Percentiles rank a stretch among this genome's conserved stretches.
These are phyloP conservation scores for Oriolus oriolus DNA, from an alignment of 2,113 vertebrate genomes.

Conservation along the genomic window DNA sequence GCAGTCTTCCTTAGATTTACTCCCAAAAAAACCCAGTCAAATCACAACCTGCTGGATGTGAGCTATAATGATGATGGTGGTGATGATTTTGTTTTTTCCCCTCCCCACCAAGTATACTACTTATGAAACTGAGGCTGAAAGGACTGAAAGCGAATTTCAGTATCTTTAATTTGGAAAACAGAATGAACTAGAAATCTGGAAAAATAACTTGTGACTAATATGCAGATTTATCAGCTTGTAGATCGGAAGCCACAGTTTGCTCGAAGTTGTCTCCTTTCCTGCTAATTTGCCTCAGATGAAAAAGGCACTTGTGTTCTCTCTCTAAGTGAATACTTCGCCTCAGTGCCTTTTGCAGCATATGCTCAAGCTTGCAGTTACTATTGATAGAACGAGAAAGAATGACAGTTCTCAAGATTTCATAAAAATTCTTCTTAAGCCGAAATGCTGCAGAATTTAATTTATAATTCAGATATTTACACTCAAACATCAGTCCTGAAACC, in stretches of 20 bases:
- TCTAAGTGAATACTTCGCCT: slow-evolving; percentile 8
- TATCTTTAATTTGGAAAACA: slow-evolving; percentile 6
- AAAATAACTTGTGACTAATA: slow-evolving; percentile 60
- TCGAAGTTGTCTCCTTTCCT: slow-evolving; percentile 37
- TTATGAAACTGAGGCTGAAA: slow-evolving; percentile 23
- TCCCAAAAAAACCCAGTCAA: neutral
- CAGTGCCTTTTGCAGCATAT: slow-evolving; percentile 12
- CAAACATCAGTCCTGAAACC: neutral
- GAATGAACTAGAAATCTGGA: slow-evolving; percentile 32
- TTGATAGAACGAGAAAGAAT: slow-evolving; percentile 38
- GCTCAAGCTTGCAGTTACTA: slow-evolving; percentile 50
- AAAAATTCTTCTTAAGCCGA: neutral
- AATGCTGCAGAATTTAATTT: neutral
- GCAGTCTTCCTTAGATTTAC: neutral
- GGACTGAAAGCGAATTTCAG: neutral
- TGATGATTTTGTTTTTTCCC: neutral
- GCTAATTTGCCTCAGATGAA: slow-evolving; percentile 52
- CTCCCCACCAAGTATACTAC: neutral
- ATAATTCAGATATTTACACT: neutral
- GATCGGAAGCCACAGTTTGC: slow-evolving; percentile 45
- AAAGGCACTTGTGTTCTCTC: slow-evolving; percentile 49
- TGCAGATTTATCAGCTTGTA: slow-evolving; percentile 53
- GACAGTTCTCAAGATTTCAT: neutral
- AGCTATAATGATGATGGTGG: neutral
- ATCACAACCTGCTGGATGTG: neutral